A percentile compares a stretch with the other conserved stretches of the same genome.
phyloP scores from a whole-genome alignment of 2,113 vertebrate genomes.

The Engystomops pustulosus region DNA sequence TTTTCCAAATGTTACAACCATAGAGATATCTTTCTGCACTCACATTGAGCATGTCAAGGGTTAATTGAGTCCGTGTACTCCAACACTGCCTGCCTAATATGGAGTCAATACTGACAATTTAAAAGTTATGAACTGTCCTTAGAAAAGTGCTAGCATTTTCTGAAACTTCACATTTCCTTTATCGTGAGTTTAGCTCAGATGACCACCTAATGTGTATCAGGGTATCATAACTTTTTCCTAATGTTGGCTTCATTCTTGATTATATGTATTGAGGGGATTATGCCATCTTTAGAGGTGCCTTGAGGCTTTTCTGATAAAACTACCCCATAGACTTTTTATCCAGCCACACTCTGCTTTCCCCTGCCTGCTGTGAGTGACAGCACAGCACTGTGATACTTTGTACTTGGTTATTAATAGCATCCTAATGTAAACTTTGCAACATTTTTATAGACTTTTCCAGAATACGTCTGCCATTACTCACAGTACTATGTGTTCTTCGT shows the following conservation, averaged over 20 bases:
- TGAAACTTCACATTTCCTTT: no score
- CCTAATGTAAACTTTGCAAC: neutral
- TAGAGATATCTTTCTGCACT: neutral
- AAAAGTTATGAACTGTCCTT: neutral
- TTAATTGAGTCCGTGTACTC: neutral
- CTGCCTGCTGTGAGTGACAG: neutral
- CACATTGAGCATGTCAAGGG: neutral
- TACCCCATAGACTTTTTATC: no score
- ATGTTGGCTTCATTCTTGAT: no score
- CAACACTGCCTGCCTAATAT: neutral
- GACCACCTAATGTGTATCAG: no score
- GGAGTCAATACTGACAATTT: neutral
- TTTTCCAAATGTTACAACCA: neutral
- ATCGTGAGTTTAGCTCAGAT: no score
- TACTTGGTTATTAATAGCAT: neutral
- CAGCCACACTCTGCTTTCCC: no score
- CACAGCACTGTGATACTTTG: neutral
- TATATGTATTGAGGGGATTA: no score
- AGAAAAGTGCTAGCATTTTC: no score
- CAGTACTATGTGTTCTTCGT: neutral
- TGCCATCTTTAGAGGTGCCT: no score
- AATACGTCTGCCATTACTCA: neutral
- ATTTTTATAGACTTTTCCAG: neutral
- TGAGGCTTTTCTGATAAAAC: no score
- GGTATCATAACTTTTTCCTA: no score